Base-by-base conservation (phyloP, 2,888 invertebrate genomes). In the Apotomis turbidana region DNA sequence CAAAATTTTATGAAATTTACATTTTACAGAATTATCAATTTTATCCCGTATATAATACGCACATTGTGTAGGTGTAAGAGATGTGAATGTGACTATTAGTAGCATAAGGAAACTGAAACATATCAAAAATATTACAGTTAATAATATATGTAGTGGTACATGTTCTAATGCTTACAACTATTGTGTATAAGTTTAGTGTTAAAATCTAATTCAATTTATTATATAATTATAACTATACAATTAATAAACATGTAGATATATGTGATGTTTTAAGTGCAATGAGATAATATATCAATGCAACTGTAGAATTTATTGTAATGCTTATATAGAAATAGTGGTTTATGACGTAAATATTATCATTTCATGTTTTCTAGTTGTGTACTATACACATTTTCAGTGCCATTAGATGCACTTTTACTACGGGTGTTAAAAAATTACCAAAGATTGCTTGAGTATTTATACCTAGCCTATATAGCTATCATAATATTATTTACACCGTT, bases 401-500 rank as follows among this genome's bases (percentile, higher is more conserved):
- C 51, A 38, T 59, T 41, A 59, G 13, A 59, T 68, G 57, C 58
- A 68, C 49, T 12, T n/a, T 61, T 61, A 61, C 9, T 41, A 49
- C 46, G 10, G 27, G n/a, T 36, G 27, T 36, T 58, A 58, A 2
- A 60, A 60, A 12, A 60, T 46, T 51, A 51, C n/a, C 12, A 62
- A 62, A 27, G 51, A 51, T 62, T 62, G 12, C 36, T 36, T 49
- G 9, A 58, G 46, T 51, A 66, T 68, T 71, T 52, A 73, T 27
- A 44, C 49, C 44, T 44, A 44, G 27, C 5, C 41, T 49, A 49
- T 49, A 49, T 49, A 49, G 49, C 49, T 49, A 49, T 49, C 49
- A 49, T 49, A 77, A 49, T 49, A 77, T 77, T 79, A 80, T 78
- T 69, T 72, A 70, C 10, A 67, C 54, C 49, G 60, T 76, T 62